Percentiles rank a stretch among this genome's conserved stretches.
Evolutionary conservation across 2,797 vertebrate genomes (phyloP).

Genomic region (Tympanoctomys barrerae): DNA sequence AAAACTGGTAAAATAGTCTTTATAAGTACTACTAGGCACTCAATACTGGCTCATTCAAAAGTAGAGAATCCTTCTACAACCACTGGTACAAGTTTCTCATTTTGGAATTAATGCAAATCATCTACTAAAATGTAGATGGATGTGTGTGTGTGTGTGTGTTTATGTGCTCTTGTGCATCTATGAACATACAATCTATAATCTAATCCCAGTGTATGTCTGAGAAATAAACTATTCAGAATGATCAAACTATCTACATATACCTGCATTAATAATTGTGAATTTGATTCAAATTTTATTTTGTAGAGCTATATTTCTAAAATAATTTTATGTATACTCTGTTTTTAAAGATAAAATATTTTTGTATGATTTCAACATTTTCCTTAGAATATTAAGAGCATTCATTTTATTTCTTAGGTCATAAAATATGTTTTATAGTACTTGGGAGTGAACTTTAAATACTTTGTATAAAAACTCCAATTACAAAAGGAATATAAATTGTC

Average conservation of each 20-base stretch:
- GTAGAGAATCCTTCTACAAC: conserved; percentile 8
- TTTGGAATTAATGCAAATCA: conserved; percentile 49
- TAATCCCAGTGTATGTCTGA: neutral
- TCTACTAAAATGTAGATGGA: neutral
- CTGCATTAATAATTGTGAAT: neutral
- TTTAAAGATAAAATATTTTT: conserved; percentile 20
- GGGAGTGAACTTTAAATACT: neutral
- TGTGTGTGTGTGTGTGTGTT: neutral
- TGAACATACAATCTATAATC: neutral
- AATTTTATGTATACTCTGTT: neutral
- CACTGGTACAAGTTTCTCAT: conserved; percentile 10
- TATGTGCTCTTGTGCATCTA: too few relatives aligned
- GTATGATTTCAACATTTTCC: neutral
- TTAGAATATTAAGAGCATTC: neutral
- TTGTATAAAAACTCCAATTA: neutral
- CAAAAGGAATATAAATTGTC: conserved; percentile 12
- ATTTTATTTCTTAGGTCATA: neutral
- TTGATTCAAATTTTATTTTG: conserved; percentile 37
- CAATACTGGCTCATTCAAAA: neutral
- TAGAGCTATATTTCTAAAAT: conserved; percentile 49
- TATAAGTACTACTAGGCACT: neutral
- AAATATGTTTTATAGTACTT: neutral
- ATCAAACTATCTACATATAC: neutral
- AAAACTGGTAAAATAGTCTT: conserved; percentile 16
- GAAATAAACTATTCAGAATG: conserved; percentile 34